Evolutionary conservation across 2,113 vertebrate genomes (phyloP).

Genomic region (Psilopogon haemacephalus): DNA sequence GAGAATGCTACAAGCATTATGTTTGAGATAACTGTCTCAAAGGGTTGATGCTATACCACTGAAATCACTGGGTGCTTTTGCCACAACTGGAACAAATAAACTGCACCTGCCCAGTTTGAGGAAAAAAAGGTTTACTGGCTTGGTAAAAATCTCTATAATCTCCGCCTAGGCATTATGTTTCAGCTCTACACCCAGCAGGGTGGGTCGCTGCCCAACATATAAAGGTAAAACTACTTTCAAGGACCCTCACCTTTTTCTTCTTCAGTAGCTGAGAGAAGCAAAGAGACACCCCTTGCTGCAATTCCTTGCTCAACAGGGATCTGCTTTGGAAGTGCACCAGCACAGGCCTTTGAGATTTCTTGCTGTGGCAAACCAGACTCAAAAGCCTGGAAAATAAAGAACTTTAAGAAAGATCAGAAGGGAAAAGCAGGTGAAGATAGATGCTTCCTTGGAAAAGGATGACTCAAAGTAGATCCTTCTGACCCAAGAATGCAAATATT

Average conservation of each 20-base stretch:
- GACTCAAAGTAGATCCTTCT: not conserved
- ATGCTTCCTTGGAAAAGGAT: not conserved
- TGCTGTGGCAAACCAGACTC: not conserved
- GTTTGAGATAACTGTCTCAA: constrained; percentile 8
- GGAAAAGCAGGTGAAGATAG: not conserved
- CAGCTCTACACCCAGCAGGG: not conserved
- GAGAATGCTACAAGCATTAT: not conserved
- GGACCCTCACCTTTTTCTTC: not conserved
- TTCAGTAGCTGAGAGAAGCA: not conserved
- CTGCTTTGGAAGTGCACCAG: not conserved
- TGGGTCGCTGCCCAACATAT: not conserved
- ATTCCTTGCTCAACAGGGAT: not conserved
- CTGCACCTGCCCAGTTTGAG: not conserved
- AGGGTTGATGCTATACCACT: not conserved
- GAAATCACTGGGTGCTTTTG: not conserved
- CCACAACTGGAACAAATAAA: not conserved
- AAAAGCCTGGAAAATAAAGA: not conserved
- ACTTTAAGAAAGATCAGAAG: not conserved
- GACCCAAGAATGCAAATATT: not conserved
- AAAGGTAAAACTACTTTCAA: not conserved
- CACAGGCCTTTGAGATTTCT: not conserved
- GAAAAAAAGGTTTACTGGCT: not conserved
- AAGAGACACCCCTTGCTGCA: not conserved
- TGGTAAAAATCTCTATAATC: not conserved
- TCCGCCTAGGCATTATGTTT: not conserved